A percentile compares a stretch with the other conserved stretches of the same genome.
Evolutionary conservation across 2,888 invertebrate species (phyloP).

Genomic region (Listrodromus nycthemerus): DNA sequence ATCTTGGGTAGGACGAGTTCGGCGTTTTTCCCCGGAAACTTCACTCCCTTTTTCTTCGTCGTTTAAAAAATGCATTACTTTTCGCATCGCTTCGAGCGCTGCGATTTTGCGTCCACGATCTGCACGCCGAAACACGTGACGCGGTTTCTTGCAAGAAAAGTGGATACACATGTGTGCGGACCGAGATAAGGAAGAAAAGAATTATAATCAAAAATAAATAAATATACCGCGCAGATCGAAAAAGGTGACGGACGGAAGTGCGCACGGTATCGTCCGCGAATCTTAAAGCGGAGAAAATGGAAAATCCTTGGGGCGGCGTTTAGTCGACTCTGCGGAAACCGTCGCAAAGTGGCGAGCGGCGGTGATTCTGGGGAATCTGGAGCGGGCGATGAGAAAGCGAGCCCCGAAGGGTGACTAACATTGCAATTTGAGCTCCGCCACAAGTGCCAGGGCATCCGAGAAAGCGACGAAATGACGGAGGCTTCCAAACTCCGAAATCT

Average conservation of each 20-base stretch:
- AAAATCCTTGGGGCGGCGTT: conserved; percentile 1
- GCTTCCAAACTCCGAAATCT: background rate
- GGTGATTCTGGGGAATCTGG: no score
- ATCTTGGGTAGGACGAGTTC: conserved; percentile 34
- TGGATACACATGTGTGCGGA: background rate
- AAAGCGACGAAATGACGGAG: conserved; percentile 2
- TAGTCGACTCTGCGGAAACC: conserved; percentile 5
- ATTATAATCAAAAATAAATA: background rate
- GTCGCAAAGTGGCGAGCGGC: background rate
- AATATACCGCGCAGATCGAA: background rate
- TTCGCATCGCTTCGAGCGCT: background rate
- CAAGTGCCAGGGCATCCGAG: background rate
- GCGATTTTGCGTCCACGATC: background rate
- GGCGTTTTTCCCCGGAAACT: conserved; percentile 44
- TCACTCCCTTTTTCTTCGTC: conserved; percentile 22
- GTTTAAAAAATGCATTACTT: conserved; percentile 26
- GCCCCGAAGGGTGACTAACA: background rate
- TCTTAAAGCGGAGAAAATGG: conserved; percentile 4
- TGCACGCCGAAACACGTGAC: background rate
- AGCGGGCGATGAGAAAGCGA: background rate
- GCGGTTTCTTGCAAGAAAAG: background rate
- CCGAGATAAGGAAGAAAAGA: background rate
- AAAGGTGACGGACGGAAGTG: background rate
- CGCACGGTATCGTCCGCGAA: background rate
- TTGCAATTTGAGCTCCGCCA: background rate